Evolutionary conservation across 2,797 vertebrate genomes (phyloP), one percentile per base, ranked within the genome.

Genomic region (Alectoris magna): DNA sequence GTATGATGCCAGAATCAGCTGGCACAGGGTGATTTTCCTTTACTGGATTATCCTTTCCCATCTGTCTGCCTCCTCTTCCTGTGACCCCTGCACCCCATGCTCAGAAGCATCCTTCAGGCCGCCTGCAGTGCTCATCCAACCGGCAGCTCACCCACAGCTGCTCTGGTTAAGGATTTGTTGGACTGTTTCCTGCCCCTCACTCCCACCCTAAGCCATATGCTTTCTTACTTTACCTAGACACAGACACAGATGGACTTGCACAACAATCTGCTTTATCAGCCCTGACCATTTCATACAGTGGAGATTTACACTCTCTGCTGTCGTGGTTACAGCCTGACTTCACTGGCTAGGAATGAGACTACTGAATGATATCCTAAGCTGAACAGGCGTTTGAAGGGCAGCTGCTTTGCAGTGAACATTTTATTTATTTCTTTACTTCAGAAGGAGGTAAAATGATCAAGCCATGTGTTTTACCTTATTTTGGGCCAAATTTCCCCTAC

Each of bases 251-350:
- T 26, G 67, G 31, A 56, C n/a, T 63, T 68, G 62, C 34, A 36
- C 62, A 83, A 55, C 75, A 70, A 79, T 84, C 76, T 60, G 60
- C 90, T 95, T 90, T 78, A 88, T 95, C 94, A 89, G 69, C 60
- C 72, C 36, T 58, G 66, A 36, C 3, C 9, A 77, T 77, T 84
- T 88, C 60, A 75, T 60, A 6, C 43, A 58, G 39, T 0, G 0
- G 41, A 91, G 69, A 58, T 90, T 93, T 96, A 48, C 58, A 69
- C 49, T 81, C 51, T 43, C 36, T 59, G 91, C 91, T 96, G 71
- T 95, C 84, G 72, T 90, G 60, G 94, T 94, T 94, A 95, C 90
- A 86, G 86, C 85, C 87, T 96, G 94, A 95, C 88, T 93, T 96
- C 96, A 95, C 86, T 89, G 90, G 74, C 2, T 62, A 93, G 89